A percentile compares a stretch with the other conserved stretches of the same genome.
These are phyloP conservation scores for Parazoanthus darwini DNA, from an alignment of 92 coral and sea anemone genomes.

Conservation along the genomic window DNA sequence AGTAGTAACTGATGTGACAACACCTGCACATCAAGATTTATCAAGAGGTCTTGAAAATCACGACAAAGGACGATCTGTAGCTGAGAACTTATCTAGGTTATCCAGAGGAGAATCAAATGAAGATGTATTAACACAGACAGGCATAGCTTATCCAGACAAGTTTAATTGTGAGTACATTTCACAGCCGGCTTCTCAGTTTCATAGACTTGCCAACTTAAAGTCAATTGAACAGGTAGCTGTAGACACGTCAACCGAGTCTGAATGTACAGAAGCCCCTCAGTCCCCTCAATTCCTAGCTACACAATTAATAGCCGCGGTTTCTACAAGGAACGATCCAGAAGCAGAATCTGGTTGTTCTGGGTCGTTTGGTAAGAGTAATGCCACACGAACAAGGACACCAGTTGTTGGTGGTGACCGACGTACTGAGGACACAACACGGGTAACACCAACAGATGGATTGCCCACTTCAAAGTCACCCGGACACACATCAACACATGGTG, in stretches of 20 bases:
- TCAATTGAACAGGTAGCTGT: background rate
- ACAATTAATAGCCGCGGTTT: background rate
- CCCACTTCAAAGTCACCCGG: background rate
- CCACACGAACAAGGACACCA: background rate
- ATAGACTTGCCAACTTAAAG: background rate
- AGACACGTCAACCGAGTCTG: background rate
- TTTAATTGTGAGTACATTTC: background rate
- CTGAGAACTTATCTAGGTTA: background rate
- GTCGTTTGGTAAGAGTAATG: background rate
- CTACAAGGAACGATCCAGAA: background rate
- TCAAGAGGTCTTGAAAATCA: background rate
- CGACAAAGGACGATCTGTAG: background rate
- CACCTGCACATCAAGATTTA: background rate
- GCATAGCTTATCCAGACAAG: background rate
- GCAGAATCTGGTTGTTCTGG: background rate
- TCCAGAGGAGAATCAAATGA: background rate
- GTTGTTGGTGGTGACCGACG: background rate
- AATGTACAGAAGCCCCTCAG: too few species aligned
- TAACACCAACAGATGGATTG: background rate
- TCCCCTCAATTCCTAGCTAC: too few species aligned
- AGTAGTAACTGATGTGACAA: background rate
- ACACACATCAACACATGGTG: background rate
- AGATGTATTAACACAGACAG: background rate
- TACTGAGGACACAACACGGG: background rate
- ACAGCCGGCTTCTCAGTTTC: background rate